These are phyloP conservation scores for Pristionchus mayeri DNA, from an alignment of 2,888 invertebrate species.

Conservation along the genomic window DNA sequence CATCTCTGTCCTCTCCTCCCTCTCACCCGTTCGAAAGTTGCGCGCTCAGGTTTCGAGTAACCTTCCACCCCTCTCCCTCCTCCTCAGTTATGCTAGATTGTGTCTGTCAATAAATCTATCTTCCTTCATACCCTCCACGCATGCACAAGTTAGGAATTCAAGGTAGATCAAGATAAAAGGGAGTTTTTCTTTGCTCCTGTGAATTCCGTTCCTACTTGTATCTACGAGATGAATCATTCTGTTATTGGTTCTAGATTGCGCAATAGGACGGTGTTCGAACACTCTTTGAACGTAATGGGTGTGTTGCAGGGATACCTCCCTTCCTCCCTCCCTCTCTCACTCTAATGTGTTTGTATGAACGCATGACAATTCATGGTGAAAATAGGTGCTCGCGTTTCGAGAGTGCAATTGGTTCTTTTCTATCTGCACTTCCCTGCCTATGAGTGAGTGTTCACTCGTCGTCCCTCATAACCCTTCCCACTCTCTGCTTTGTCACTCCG, in stretches of 20 bases:
- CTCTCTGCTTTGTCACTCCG: too few relatives aligned
- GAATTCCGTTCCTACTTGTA: too few relatives aligned
- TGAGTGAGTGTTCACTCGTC: background rate
- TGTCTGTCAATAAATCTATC: background rate
- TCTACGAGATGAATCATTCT: conserved; percentile 9
- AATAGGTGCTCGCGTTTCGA: background rate
- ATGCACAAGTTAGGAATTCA: background rate
- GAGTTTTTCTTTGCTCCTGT: background rate
- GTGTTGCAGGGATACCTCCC: background rate
- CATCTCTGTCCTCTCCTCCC: background rate
- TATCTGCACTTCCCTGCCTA: background rate
- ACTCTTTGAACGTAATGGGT: background rate
- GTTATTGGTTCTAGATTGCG: conserved; percentile 5
- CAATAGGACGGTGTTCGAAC: background rate
- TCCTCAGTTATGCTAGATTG: background rate
- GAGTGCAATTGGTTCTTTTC: background rate
- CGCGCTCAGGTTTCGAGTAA: background rate
- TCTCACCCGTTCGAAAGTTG: background rate
- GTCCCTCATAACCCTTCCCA: background rate
- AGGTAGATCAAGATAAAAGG: conserved; percentile 18
- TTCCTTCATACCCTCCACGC: background rate
- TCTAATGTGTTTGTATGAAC: background rate
- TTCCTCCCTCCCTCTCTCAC: background rate
- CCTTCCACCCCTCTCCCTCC: background rate
- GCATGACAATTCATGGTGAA: conserved; percentile 23